Evolutionary conservation across 2,797 vertebrate genomes (phyloP).

Genomic region (Xerus rutilus): DNA sequence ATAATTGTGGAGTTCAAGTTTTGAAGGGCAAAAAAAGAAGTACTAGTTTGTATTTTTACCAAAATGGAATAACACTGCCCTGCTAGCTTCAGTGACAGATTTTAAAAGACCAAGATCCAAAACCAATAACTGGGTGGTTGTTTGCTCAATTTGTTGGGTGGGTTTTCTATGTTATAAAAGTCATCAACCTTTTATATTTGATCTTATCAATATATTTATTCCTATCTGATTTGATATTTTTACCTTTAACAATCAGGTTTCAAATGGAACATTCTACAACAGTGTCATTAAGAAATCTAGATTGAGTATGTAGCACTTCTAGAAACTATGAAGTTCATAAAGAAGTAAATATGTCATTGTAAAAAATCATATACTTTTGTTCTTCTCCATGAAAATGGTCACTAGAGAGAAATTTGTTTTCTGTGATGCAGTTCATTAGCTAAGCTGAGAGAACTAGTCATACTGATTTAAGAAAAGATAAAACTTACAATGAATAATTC

Average conservation of each 20-base stretch:
- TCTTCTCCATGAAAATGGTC: constrained; percentile 36
- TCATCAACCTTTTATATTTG: not conserved
- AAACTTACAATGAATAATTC: not conserved
- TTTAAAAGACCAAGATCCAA: not conserved
- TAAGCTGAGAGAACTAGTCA: not conserved
- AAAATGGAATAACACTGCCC: not conserved
- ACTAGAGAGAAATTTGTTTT: not conserved
- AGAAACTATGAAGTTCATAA: constrained; percentile 26
- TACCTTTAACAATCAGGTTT: constrained; percentile 42
- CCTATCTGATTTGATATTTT: constrained; percentile 17
- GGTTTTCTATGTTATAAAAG: not conserved
- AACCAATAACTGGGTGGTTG: not conserved
- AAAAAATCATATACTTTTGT: constrained; percentile 3
- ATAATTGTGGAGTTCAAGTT: not conserved
- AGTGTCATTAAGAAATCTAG: constrained; percentile 21
- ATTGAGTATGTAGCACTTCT: not conserved
- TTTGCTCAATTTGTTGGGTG: not conserved
- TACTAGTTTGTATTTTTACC: not conserved
- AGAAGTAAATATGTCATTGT: not conserved
- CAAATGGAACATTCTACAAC: not conserved
- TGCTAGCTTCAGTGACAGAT: not conserved
- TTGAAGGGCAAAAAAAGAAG: not conserved
- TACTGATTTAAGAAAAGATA: constrained; percentile 15
- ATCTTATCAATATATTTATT: not conserved
- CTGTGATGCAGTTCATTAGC: not conserved